Evolutionary conservation across 2,888 invertebrate species (phyloP).

Genomic region (Ctenicera cuprea): DNA sequence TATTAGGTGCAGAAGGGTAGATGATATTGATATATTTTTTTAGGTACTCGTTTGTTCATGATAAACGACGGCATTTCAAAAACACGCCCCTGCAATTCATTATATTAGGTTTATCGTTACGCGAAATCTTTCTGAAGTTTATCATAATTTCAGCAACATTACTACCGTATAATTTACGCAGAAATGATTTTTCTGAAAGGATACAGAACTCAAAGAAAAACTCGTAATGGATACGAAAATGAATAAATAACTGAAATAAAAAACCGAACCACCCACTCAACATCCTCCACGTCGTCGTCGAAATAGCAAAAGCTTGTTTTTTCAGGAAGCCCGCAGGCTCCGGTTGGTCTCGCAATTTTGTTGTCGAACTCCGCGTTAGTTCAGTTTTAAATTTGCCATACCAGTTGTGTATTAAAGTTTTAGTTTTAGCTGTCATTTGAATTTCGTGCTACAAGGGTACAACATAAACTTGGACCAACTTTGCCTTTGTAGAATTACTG

Average conservation of each 20-base stretch:
- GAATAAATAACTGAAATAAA: constrained; percentile 39
- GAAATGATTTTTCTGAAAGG: constrained; percentile 10
- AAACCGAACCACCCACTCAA: constrained; percentile 28
- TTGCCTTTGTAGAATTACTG: constrained; percentile 30
- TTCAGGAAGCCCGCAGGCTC: constrained; percentile 36
- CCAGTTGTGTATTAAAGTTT: not conserved
- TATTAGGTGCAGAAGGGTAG: not conserved
- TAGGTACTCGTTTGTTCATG: too few species aligned
- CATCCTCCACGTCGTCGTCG: constrained; percentile 25
- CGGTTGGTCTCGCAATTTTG: constrained; percentile 30
- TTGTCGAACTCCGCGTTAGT: constrained; percentile 26
- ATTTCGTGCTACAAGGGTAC: constrained; percentile 17
- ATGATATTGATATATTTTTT: too few species aligned
- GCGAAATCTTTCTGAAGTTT: too few species aligned
- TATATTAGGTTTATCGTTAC: too few species aligned
- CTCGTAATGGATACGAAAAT: constrained; percentile 37
- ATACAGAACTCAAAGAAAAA: constrained; percentile 21
- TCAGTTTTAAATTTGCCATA: constrained; percentile 3
- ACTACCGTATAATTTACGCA: too few species aligned
- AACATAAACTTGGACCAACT: constrained; percentile 7
- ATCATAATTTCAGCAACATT: too few species aligned
- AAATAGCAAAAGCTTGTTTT: constrained; percentile 44
- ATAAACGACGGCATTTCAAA: too few species aligned
- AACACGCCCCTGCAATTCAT: too few species aligned
- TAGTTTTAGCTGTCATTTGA: constrained; percentile 8